Conservation (phyloP, 2,113 vertebrate genomes). For the Phaethon lepturus region DNA sequence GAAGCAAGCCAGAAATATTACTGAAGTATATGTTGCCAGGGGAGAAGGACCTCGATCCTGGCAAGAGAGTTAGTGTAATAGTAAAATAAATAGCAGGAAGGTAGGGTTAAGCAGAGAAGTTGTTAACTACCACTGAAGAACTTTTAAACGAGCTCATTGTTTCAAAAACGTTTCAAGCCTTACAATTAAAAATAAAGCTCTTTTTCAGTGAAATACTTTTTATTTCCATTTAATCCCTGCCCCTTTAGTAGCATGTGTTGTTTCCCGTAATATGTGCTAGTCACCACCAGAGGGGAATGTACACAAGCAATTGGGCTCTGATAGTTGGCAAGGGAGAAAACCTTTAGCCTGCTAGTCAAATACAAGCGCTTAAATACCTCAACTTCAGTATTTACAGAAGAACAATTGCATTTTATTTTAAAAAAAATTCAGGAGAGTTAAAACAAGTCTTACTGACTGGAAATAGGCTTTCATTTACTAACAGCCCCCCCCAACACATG, state of each 20-base stretch:
- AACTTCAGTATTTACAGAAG: background rate
- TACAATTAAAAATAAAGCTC: background rate
- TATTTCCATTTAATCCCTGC: background rate
- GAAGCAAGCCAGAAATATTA: background rate
- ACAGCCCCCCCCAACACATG: rapidly evolving
- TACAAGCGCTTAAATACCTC: background rate
- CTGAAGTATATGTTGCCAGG: background rate
- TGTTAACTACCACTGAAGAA: background rate
- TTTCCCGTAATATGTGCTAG: background rate
- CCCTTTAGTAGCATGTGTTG: background rate
- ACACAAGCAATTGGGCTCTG: conserved; percentile 23
- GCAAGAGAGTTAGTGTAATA: background rate
- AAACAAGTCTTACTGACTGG: background rate
- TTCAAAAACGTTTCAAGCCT: background rate
- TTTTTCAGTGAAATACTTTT: background rate
- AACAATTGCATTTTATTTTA: background rate
- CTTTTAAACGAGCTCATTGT: background rate
- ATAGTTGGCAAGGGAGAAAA: background rate
- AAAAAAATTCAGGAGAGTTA: background rate
- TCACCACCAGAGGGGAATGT: conserved; percentile 68
- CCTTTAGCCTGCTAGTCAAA: background rate
- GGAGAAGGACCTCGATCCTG: background rate
- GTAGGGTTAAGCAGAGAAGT: background rate
- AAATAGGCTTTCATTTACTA: background rate
- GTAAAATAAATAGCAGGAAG: background rate